A percentile compares a stretch with the other conserved stretches of the same genome.
Evolutionary conservation across 2,888 invertebrate species (phyloP).

Genomic region (Agriotes lineatus): DNA sequence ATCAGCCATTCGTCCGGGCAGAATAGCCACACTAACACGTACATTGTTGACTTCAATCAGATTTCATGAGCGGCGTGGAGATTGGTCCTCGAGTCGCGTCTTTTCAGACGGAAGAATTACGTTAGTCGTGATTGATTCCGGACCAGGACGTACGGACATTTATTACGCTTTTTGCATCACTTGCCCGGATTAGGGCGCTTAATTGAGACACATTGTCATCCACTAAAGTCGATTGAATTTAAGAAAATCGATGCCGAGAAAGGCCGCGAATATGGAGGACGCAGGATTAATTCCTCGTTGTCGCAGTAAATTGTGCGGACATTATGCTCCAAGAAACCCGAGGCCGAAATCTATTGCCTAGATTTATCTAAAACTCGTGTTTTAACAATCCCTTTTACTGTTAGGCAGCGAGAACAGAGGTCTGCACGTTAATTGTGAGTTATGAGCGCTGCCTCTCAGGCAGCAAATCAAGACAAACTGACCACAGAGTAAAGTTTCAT

Average conservation of each 20-base stretch:
- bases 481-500: too few species aligned
- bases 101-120: constrained; percentile 41
- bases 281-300: constrained; percentile 26
- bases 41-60: constrained; percentile 51
- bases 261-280: constrained; percentile 10
- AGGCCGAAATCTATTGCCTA: constrained; percentile 13
- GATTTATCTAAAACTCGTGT: constrained; percentile 20
- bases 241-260: constrained; percentile 18
- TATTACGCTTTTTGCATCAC: constrained; percentile 37
- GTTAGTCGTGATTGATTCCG: constrained; percentile 38
- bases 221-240: constrained; percentile 18
- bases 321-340: constrained; percentile 16
- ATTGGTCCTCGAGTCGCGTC: constrained; percentile 37
- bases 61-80: constrained; percentile 45
- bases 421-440: not conserved
- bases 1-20: constrained; percentile 53
- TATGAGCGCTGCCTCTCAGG: not conserved
- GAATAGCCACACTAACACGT: constrained; percentile 51
- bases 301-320: constrained; percentile 28
- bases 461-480: too few species aligned
- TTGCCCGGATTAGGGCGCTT: constrained; percentile 22
- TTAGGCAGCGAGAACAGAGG: constrained; percentile 2
- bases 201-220: constrained; percentile 37
- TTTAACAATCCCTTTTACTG: constrained; percentile 18
- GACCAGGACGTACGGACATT: constrained; percentile 30